A percentile compares a stretch with the other conserved stretches of the same genome.
Evolutionary conservation across 2,888 invertebrate species (phyloP).

Genomic region (Tanytarsus gracilentus): DNA sequence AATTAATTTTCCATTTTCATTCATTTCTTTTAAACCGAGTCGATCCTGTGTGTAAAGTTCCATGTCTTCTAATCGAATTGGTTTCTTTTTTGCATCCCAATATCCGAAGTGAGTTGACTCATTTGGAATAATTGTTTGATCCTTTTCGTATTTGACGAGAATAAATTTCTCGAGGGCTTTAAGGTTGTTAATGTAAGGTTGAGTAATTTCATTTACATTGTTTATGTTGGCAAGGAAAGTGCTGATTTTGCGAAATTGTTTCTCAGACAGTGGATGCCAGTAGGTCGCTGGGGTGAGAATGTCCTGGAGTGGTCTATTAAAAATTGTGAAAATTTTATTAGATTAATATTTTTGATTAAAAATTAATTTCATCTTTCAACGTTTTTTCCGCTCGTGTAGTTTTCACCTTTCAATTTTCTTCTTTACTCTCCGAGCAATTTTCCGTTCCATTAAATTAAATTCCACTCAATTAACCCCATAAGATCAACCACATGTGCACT

Average conservation of each 20-base stretch:
- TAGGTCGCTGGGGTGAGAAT: constrained; percentile 87
- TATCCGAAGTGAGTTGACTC: constrained; percentile 96
- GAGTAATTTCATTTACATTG: constrained; percentile 65
- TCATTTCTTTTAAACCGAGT: constrained; percentile 65
- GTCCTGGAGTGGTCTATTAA: constrained; percentile 51
- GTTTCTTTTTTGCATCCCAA: constrained; percentile 74
- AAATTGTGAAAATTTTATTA: too few species aligned
- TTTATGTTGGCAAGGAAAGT: constrained; percentile 92
- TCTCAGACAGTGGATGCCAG: constrained; percentile 95
- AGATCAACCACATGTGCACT: too few species aligned
- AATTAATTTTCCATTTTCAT: constrained; percentile 56
- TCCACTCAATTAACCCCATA: too few species aligned
- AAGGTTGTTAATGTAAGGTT: constrained; percentile 68
- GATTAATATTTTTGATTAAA: too few species aligned
- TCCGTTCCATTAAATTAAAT: too few species aligned
- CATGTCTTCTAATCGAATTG: constrained; percentile 63
- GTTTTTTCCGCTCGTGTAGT: too few species aligned
- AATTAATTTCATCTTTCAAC: too few species aligned
- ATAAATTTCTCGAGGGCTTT: constrained; percentile 71
- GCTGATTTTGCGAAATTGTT: constrained; percentile 63
- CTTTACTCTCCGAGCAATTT: too few species aligned
- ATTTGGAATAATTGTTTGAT: constrained; percentile 83
- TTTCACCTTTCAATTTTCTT: too few species aligned
- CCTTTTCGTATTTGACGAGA: constrained; percentile 79
- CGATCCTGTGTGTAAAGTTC: constrained; percentile 65